These are phyloP conservation scores for Garra rufa DNA, from an alignment of 2,113 vertebrate species.

Conservation along the genomic window DNA sequence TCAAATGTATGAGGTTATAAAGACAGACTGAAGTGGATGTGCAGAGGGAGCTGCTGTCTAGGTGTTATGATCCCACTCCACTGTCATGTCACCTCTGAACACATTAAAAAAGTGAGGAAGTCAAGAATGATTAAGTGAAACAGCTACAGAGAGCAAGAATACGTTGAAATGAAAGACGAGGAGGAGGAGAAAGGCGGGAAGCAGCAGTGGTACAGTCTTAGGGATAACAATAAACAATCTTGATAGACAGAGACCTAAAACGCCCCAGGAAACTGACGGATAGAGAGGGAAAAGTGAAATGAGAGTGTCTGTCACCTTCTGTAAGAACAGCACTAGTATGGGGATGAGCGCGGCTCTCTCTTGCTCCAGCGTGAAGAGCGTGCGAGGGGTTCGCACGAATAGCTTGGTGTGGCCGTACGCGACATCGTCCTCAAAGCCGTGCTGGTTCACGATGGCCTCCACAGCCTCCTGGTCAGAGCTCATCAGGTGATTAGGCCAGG, in stretches of 20 bases:
- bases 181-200: neutral
- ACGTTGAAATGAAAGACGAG: neutral
- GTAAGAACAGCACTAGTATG: conserved; percentile 91
- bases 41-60: neutral
- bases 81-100: conserved; percentile 15
- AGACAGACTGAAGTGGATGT: neutral
- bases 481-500: conserved; percentile 96
- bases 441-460: conserved; percentile 86
- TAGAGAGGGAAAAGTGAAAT: neutral
- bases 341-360: conserved; percentile 85
- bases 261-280: neutral
- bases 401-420: conserved; percentile 89
- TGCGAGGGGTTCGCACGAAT: conserved; percentile 87
- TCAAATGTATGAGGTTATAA: conserved; percentile 6
- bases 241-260: conserved; percentile 12
- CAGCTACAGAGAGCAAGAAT: conserved; percentile 13
- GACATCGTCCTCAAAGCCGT: conserved; percentile 86
- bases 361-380: conserved; percentile 86
- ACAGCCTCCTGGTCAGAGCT: conserved; percentile 81
- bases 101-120: neutral
- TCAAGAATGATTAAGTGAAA: neutral
- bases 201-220: neutral
- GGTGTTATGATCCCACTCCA: neutral
- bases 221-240: neutral
- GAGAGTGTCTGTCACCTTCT: conserved; percentile 81